Conservation (phyloP, 2,888 invertebrate genomes). For the Serrognathus titanus region DNA sequence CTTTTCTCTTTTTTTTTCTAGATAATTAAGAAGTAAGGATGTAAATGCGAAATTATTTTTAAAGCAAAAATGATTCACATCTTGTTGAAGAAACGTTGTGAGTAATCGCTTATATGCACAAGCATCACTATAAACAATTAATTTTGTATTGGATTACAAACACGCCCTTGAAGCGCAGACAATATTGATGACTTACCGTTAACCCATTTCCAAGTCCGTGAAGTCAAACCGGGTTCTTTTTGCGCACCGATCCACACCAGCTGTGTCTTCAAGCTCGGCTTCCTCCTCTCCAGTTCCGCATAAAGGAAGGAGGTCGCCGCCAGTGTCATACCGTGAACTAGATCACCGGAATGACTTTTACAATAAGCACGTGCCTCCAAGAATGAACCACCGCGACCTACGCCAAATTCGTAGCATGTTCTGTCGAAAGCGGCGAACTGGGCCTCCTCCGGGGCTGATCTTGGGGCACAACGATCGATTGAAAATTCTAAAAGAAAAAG, state of each 20-base stretch:
- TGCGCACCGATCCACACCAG: conserved; percentile 90
- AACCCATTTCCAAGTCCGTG: conserved; percentile 87
- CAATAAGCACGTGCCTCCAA: conserved; percentile 77
- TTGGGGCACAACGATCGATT: conserved; percentile 75
- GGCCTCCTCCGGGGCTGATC: conserved; percentile 72
- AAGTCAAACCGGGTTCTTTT: conserved; percentile 79
- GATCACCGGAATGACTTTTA: conserved; percentile 62
- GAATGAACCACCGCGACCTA: conserved; percentile 77
- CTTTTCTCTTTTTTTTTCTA: no score
- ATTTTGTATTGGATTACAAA: no score
- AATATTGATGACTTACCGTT: conserved; percentile 60
- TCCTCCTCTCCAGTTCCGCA: conserved; percentile 77
- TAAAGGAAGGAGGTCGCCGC: conserved; percentile 64
- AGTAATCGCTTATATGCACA: no score
- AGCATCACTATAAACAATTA: no score
- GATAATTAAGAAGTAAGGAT: no score
- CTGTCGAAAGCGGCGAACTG: conserved; percentile 79
- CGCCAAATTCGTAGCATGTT: conserved; percentile 86
- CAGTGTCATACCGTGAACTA: conserved; percentile 62
- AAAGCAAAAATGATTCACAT: no score
- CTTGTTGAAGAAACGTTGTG: no score
- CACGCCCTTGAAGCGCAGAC: no score
- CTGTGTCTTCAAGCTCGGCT: conserved; percentile 76
- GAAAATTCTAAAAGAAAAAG: conserved; percentile 67
- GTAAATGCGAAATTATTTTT: no score